A percentile compares a stretch with the other conserved stretches of the same genome.
phyloP scores from a whole-genome alignment of 2,797 vertebrate genomes.

The Sebastes oblongus region DNA sequence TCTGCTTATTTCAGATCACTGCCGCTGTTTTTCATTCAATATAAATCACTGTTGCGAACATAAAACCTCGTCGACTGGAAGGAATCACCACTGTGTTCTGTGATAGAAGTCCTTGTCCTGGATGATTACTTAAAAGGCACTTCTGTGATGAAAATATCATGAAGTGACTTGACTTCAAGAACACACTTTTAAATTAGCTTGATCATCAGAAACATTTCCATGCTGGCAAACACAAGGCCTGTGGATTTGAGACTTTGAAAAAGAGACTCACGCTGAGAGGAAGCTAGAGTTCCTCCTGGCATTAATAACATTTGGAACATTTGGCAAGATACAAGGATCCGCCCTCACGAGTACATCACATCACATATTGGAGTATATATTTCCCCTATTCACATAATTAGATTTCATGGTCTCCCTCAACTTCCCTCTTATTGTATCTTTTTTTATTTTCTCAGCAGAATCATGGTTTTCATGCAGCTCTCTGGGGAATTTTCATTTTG shows the following conservation, averaged over 20 bases:
- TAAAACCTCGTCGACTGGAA: neutral
- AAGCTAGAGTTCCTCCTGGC: slow-evolving; percentile 27
- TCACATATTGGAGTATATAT: neutral
- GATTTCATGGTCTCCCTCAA: neutral
- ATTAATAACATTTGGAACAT: slow-evolving; percentile 38
- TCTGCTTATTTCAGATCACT: neutral
- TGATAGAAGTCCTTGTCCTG: slow-evolving; percentile 8
- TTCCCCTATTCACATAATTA: neutral
- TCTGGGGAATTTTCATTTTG: neutral
- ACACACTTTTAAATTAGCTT: slow-evolving; percentile 29
- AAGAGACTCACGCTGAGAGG: slow-evolving; percentile 29
- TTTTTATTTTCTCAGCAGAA: neutral
- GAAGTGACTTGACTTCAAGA: slow-evolving; percentile 32
- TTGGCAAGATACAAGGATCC: slow-evolving; percentile 13
- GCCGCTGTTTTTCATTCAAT: neutral
- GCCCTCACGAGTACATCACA: slow-evolving; percentile 11
- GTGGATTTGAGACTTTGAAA: slow-evolving; percentile 34
- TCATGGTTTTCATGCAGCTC: neutral
- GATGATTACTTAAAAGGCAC: slow-evolving; percentile 30
- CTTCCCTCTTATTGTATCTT: neutral
- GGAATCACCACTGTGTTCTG: neutral
- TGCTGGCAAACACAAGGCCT: slow-evolving; percentile 23
- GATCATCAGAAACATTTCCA: slow-evolving; percentile 41
- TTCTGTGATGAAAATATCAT: slow-evolving; percentile 14
- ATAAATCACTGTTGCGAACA: neutral